phyloP scores from a whole-genome alignment of 1,140 invertebrate species.

The Drosophila trapezifrons region DNA sequence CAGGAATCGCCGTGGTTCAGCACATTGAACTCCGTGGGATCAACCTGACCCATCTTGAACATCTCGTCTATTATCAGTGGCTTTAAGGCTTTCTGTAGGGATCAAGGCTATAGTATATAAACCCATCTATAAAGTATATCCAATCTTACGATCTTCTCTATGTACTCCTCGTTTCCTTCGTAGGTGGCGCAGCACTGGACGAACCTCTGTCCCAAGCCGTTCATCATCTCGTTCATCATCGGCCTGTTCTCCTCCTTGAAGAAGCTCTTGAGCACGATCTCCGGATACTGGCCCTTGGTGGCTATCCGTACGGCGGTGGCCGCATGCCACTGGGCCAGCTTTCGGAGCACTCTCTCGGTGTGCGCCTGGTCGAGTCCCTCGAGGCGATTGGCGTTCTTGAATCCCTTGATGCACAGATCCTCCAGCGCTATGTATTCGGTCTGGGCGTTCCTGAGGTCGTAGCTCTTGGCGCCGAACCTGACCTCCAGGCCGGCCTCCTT shows the following conservation, averaged over 20 bases:
- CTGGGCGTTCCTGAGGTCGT: constrained; percentile 43
- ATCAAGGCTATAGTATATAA: constrained; percentile 1
- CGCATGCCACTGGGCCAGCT: constrained; percentile 86
- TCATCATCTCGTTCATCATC: constrained; percentile 51
- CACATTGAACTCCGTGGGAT: constrained; percentile 86
- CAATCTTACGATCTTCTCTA: constrained; percentile 56
- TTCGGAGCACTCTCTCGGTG: constrained; percentile 84
- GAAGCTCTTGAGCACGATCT: constrained; percentile 26
- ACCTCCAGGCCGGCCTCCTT: constrained; percentile 69
- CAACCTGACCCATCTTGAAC: constrained; percentile 28
- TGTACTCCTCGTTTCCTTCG: constrained; percentile 52
- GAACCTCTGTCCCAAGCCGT: constrained; percentile 25
- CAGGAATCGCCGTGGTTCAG: constrained; percentile 87
- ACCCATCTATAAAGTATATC: neutral
- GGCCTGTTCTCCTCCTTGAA: constrained; percentile 47
- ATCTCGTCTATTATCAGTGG: constrained; percentile 31
- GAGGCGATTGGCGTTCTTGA: constrained; percentile 85
- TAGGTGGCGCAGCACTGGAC: constrained; percentile 48
- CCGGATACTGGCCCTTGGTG: constrained; percentile 83
- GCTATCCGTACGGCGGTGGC: constrained; percentile 76
- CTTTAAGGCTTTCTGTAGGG: constrained; percentile 35
- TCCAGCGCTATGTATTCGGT: constrained; percentile 84
- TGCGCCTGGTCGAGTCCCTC: constrained; percentile 85
- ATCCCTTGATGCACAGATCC: constrained; percentile 84
- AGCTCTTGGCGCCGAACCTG: constrained; percentile 54